A percentile compares a stretch with the other conserved stretches of the same genome.
phyloP scores from a whole-genome alignment of 2,113 vertebrate genomes.

The Mus musculus region GRCm39 chr19:28975501-28976000 shows the following conservation, averaged over 20 bases:
- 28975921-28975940: constrained; percentile 59
- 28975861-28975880: constrained; percentile 52
- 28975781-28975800: constrained; percentile 35
- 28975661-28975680: constrained; percentile 52
- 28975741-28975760: constrained; percentile 34
- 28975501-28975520: background rate
- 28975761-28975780: constrained; percentile 57
- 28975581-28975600: constrained; percentile 28
- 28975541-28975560: background rate
- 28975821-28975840: constrained; percentile 13
- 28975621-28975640: constrained; percentile 42
- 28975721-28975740: constrained; percentile 44
- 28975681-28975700: constrained; percentile 48
- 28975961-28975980: constrained; percentile 57
- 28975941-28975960: constrained; percentile 47
- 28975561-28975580: background rate
- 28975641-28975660: constrained; percentile 23
- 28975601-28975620: constrained; percentile 19
- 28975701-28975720: constrained; percentile 53
- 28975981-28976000: constrained; percentile 62
- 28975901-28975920: constrained; percentile 58
- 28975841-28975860: constrained; percentile 63
- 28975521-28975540: too few species aligned
- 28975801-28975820: constrained; percentile 63
- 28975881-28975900: constrained; percentile 62